Evolutionary conservation across 2,888 invertebrate species (phyloP).

Genomic region (Xanthorhoe spadicearia): DNA sequence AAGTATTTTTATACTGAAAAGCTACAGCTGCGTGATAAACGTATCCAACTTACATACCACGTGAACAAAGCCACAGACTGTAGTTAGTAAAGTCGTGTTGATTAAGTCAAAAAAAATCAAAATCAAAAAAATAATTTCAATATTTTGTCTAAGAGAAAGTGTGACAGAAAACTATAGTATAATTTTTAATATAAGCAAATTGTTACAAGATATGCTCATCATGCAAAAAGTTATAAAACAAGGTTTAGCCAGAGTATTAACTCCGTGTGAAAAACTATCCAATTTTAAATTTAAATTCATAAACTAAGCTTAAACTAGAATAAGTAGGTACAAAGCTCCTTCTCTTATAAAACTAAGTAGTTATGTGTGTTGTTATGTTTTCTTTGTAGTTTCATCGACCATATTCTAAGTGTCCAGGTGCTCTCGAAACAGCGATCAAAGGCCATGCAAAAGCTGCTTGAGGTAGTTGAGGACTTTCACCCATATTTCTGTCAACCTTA

Average conservation of each 20-base stretch:
- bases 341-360: not conserved
- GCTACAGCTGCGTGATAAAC: no score
- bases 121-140: no score
- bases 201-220: not conserved
- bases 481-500: slow-evolving; percentile 4
- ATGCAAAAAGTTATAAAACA: not conserved
- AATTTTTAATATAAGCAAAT: no score
- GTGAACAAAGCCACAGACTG: no score
- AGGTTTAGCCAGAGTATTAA: not conserved
- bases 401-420: slow-evolving; percentile 28
- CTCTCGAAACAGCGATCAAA: slow-evolving; percentile 59
- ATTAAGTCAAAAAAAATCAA: no score
- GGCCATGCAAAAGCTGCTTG: slow-evolving; percentile 27
- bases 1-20: no score
- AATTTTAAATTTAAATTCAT: not conserved
- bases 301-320: not conserved
- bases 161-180: no score
- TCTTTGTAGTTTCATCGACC: slow-evolving; percentile 33
- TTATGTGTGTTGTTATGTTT: slow-evolving; percentile 6
- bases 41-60: no score
- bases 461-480: slow-evolving; percentile 7
- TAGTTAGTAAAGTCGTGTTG: no score
- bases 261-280: not conserved
- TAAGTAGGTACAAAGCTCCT: not conserved
- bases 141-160: no score